A percentile compares a stretch with the other conserved stretches of the same genome.
phyloP scores from a whole-genome alignment of 2,888 invertebrate species.

The Diloba caeruleocephala region DNA sequence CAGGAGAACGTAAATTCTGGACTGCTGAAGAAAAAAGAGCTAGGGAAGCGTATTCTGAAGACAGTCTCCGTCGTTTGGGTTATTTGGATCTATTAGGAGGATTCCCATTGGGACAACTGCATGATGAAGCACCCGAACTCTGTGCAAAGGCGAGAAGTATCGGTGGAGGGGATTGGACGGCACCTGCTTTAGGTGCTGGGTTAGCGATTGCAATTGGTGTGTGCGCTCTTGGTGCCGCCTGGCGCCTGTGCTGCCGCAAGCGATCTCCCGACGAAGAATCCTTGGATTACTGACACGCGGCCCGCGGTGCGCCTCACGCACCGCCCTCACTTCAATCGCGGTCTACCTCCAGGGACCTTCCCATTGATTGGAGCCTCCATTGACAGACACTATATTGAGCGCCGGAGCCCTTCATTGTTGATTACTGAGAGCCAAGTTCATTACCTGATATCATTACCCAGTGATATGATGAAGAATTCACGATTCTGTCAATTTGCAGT shows the following conservation, averaged over 20 bases:
- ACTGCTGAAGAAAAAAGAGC: conserved; percentile 85
- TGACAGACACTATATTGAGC: conserved; percentile 87
- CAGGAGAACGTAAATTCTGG: conserved; percentile 84
- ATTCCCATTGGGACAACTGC: conserved; percentile 85
- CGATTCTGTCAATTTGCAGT: conserved; percentile 46
- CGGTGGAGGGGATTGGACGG: conserved; percentile 89
- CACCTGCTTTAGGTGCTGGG: conserved; percentile 90
- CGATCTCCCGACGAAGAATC: conserved; percentile 89
- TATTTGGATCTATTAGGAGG: conserved; percentile 84
- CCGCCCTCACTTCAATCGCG: conserved; percentile 83
- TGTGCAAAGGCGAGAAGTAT: conserved; percentile 89
- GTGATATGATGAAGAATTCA: conserved; percentile 31
- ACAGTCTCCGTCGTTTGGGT: conserved; percentile 89
- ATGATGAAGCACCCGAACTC: conserved; percentile 94
- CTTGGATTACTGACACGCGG: conserved; percentile 90
- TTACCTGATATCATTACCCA: conserved; percentile 48
- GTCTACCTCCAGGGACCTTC: conserved; percentile 80
- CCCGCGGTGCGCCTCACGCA: conserved; percentile 85
- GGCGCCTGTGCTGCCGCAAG: conserved; percentile 90
- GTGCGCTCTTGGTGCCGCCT: conserved; percentile 89
- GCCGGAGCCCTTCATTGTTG: conserved; percentile 73
- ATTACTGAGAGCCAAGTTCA: conserved; percentile 61
- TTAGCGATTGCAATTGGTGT: conserved; percentile 88
- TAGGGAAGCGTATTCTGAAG: conserved; percentile 88
- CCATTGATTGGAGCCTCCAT: conserved; percentile 87